Evolutionary conservation across 1,140 invertebrate species (phyloP).

Genomic region (Achatina immaculata): DNA sequence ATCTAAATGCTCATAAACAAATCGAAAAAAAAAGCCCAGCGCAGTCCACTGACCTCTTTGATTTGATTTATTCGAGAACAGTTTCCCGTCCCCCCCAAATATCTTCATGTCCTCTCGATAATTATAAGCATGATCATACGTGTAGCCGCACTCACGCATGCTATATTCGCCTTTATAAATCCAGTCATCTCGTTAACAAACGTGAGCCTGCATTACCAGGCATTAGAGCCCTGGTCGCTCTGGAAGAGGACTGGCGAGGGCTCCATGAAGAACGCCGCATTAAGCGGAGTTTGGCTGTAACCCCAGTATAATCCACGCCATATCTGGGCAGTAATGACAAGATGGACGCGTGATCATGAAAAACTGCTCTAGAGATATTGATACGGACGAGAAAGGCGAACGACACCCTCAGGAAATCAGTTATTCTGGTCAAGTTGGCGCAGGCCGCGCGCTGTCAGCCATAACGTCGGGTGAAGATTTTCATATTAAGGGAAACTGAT

Average conservation of each 20-base stretch:
- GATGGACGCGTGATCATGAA: slow-evolving; percentile 24
- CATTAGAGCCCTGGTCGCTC: background rate
- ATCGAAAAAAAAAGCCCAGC: too few relatives aligned
- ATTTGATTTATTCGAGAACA: slow-evolving; percentile 5
- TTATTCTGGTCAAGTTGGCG: slow-evolving; percentile 22
- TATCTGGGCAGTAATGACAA: slow-evolving; percentile 27
- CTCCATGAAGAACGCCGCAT: background rate
- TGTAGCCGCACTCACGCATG: background rate
- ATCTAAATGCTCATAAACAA: too few relatives aligned
- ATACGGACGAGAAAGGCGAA: slow-evolving; percentile 10
- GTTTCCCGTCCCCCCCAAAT: background rate
- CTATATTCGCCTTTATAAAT: slow-evolving; percentile 14
- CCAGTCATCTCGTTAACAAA: slow-evolving; percentile 14
- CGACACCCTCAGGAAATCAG: slow-evolving; percentile 22
- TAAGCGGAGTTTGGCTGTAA: slow-evolving; percentile 21
- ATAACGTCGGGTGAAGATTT: slow-evolving; percentile 17
- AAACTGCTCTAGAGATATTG: slow-evolving; percentile 26
- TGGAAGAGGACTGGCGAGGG: background rate
- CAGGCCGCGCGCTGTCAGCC: slow-evolving; percentile 1
- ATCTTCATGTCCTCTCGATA: background rate
- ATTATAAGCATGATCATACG: background rate
- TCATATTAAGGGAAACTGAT: slow-evolving; percentile 5
- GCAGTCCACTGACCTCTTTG: background rate
- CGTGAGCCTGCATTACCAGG: background rate
- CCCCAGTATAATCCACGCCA: slow-evolving; percentile 18